Conservation (phyloP, 53 echinoderm and acorn worm genomes). For the Temnopleurus reevesii region DNA sequence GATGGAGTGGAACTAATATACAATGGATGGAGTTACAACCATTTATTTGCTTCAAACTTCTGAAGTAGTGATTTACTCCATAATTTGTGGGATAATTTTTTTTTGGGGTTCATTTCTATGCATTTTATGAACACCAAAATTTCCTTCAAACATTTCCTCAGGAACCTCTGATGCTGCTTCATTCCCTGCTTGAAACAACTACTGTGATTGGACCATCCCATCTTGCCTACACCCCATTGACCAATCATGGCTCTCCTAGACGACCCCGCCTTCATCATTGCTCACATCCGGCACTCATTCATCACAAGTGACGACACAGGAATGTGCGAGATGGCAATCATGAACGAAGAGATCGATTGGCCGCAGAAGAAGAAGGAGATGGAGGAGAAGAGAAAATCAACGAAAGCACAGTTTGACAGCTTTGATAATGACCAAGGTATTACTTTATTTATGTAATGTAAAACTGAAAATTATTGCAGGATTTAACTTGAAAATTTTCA, state of each 20-base stretch:
- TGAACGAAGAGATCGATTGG: conserved; percentile 97
- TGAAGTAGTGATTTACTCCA: too few relatives aligned
- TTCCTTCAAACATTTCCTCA: too few relatives aligned
- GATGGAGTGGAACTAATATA: too few relatives aligned
- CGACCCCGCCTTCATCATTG: conserved; percentile 94
- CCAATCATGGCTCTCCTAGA: conserved; percentile 90
- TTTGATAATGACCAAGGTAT: conserved; percentile 87
- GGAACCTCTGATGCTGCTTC: neutral
- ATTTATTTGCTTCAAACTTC: too few relatives aligned
- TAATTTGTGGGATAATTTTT: too few relatives aligned
- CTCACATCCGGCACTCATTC: conserved; percentile 94
- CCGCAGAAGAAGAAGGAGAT: conserved; percentile 76
- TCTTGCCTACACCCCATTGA: neutral
- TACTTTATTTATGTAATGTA: neutral
- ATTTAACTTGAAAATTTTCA: neutral
- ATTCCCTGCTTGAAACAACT: neutral
- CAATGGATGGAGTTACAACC: too few relatives aligned
- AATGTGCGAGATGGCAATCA: conserved; percentile 99
- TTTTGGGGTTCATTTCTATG: too few relatives aligned
- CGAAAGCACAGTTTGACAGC: conserved; percentile 84
- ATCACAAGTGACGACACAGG: conserved; percentile 99
- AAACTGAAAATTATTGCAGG: neutral
- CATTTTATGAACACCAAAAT: too few relatives aligned
- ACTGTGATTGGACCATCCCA: neutral
- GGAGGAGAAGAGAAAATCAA: conserved; percentile 74